Percentiles rank a stretch among this genome's conserved stretches.
Conservation (phyloP, 2,113 vertebrate genomes). For the Lagopus muta region DNA sequence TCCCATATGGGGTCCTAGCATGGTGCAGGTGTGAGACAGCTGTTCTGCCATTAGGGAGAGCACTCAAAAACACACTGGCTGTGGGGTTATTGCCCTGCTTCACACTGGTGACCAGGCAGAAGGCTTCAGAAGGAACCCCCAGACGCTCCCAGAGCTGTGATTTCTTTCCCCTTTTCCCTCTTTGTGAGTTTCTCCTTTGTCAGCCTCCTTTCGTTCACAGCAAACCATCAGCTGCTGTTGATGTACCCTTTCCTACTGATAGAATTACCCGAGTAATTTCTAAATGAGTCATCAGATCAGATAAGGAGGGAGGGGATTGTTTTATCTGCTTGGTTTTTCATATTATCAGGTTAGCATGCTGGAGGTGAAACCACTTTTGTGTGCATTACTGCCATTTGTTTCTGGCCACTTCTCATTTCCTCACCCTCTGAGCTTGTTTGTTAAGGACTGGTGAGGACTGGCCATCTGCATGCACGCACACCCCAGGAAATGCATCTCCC, state of each 20-base stretch:
- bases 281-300: background rate
- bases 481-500: rapidly evolving
- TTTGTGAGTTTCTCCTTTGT: background rate
- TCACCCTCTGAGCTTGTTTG: background rate
- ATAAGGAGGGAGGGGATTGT: background rate
- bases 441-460: background rate
- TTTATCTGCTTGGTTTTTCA: background rate
- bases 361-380: too few relatives aligned
- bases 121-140: background rate
- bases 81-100: background rate
- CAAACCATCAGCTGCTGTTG: background rate
- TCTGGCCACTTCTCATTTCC: background rate
- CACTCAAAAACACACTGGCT: background rate
- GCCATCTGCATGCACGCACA: too few relatives aligned
- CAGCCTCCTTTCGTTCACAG: background rate
- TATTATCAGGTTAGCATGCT: background rate
- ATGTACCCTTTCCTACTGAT: background rate
- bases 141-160: background rate
- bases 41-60: background rate
- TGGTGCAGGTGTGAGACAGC: background rate
- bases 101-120: background rate
- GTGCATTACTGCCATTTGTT: background rate
- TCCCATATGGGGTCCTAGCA: background rate
- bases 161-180: background rate
- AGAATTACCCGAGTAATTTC: background rate